Conservation (phyloP, 2,888 invertebrate genomes). For the Acronicta leporina region DNA sequence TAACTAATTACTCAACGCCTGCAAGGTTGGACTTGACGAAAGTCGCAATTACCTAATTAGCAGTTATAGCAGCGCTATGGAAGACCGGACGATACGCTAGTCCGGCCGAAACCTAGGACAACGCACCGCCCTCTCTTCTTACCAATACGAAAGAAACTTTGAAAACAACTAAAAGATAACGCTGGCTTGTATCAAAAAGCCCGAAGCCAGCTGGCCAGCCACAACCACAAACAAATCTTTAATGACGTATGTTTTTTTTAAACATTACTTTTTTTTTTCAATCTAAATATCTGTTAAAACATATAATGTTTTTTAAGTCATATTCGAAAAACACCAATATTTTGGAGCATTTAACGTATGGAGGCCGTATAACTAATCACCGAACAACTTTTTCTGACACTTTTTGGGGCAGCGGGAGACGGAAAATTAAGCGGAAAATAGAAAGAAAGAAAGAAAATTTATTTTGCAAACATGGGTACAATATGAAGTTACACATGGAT, state of each 20-base stretch:
- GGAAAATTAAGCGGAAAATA: too few species aligned
- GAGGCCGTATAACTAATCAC: too few species aligned
- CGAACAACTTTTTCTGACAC: too few species aligned
- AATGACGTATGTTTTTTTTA: conserved; percentile 13
- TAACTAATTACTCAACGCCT: conserved; percentile 63
- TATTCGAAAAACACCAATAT: not conserved
- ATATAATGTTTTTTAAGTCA: not conserved
- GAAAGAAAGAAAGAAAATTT: too few species aligned
- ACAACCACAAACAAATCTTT: conserved; percentile 64
- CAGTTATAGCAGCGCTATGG: conserved; percentile 46
- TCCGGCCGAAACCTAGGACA: conserved; percentile 88
- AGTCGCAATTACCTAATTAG: conserved; percentile 61
- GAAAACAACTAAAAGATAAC: conserved; percentile 79
- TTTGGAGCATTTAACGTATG: too few species aligned
- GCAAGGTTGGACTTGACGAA: conserved; percentile 60
- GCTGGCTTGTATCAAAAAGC: conserved; percentile 60
- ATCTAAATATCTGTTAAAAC: too few species aligned
- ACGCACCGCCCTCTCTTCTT: conserved; percentile 85
- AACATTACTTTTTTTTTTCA: not conserved
- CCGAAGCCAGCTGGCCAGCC: conserved; percentile 74
- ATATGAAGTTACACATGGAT: too few species aligned
- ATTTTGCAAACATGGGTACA: too few species aligned
- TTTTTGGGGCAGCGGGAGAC: too few species aligned
- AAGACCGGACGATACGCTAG: conserved; percentile 88
- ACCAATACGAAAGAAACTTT: conserved; percentile 77